Evolutionary conservation across 53 echinoderm and acorn worm genomes (phyloP).

Genomic region (Stichopus horrens): DNA sequence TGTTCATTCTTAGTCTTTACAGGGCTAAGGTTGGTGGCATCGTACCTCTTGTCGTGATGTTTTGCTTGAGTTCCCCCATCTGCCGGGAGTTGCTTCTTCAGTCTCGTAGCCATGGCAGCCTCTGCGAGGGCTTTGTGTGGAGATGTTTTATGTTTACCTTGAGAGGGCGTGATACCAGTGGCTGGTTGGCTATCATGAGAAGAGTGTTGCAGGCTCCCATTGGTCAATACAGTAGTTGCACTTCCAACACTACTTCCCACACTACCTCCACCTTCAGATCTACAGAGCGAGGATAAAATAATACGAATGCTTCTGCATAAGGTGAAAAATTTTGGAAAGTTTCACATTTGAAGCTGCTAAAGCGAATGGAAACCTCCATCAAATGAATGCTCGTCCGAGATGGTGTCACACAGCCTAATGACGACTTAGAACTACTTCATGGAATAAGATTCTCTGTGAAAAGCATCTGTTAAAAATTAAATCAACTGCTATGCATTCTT

Average conservation of each 20-base stretch:
- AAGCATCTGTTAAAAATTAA: too few species aligned
- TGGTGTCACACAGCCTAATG: too few species aligned
- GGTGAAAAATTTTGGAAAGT: too few species aligned
- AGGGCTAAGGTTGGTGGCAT: slow-evolving; percentile 6
- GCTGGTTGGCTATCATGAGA: slow-evolving; percentile 18
- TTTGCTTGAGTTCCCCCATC: slow-evolving; percentile 22
- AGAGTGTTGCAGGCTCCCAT: slow-evolving; percentile 4
- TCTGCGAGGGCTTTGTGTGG: slow-evolving; percentile 31
- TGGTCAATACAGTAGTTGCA: slow-evolving; percentile 6
- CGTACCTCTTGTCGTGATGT: slow-evolving; percentile 15
- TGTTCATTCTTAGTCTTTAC: slow-evolving; percentile 9
- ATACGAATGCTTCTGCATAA: too few species aligned
- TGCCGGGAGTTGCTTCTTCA: slow-evolving; percentile 14
- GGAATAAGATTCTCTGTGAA: too few species aligned
- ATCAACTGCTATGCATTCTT: too few species aligned
- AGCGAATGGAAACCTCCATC: too few species aligned
- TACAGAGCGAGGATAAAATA: not conserved
- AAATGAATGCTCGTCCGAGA: too few species aligned
- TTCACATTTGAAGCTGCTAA: too few species aligned
- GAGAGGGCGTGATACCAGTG: not conserved
- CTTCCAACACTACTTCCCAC: not conserved
- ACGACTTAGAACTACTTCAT: too few species aligned
- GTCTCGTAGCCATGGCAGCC: slow-evolving; percentile 22
- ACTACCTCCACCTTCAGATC: not conserved
- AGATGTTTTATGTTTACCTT: not conserved